Base-by-base conservation (phyloP, 1,140 invertebrate species). In the Bombyx mori region DNA sequence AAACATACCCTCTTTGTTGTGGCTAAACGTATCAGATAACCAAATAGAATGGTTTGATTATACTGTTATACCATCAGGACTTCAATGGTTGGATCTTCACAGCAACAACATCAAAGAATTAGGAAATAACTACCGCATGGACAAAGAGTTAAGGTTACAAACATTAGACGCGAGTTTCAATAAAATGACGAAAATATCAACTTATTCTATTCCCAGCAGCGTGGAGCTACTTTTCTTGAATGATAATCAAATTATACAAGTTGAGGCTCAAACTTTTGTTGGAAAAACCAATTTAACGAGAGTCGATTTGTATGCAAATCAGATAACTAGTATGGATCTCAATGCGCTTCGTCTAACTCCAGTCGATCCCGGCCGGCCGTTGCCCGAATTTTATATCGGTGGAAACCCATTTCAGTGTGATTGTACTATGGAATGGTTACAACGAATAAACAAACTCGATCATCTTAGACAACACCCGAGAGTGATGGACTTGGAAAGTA, bases 11-110 rank as follows among this genome's bases (percentile, higher is more conserved):
- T 93, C 92, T 66, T 86, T 98, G 50, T 87, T 95, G 64, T 97
- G 95, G 95, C 86, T 98, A 35, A 98, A 98, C 88, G 93, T 97
- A 58, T 97, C 95, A 35, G 95, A 96, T 86, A 98, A 98, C 89
- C 92, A 93, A 71, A 89, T 98, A 66, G 91, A 95, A 69, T 93
- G 93, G 92, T 98, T 98, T 88, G 96, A 98, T 85, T 98, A 97
- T 81, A 91, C 93, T 10, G 89, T 96, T 56, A 91, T 98, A 52
- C 96, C 97, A 0, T 77, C 87, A 50, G 93, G 92, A 61, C 88
- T 98, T 58, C 93, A 96, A 69, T 97, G 95, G 95, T 86, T 98
- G 48, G 96, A 98, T 85, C 89, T 98, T 69, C 96, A 97, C 82
- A 93, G 93, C 73, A 98, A 98, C 86, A 92, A 93, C 72, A 93